phyloP scores from a whole-genome alignment of 2,797 vertebrate genomes.

The Anniella stebbinsi region DNA sequence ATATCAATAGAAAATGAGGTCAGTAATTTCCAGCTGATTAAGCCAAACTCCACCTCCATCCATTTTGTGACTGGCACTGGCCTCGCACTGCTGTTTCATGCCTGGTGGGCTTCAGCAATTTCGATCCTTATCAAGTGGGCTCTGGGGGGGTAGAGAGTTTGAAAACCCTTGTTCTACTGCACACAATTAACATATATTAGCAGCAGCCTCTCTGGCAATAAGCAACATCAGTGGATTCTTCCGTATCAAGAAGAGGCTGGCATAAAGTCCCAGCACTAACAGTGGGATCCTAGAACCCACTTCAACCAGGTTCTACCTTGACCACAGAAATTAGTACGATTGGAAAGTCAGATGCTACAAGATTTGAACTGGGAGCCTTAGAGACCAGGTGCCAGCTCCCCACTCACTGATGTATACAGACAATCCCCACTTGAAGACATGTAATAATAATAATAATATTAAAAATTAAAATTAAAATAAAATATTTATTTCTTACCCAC shows the following conservation, averaged over 20 bases:
- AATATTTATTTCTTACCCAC: no score
- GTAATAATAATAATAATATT: no score
- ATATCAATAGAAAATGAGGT: no score
- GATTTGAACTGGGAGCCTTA: not conserved
- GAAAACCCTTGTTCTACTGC: not conserved
- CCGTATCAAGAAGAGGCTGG: not conserved
- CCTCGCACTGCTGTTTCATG: no score
- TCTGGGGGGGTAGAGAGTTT: no score
- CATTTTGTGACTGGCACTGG: no score
- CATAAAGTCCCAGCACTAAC: not conserved
- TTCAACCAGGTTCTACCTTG: not conserved
- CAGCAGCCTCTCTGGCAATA: not conserved
- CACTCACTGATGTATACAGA: not conserved
- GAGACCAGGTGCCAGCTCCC: not conserved
- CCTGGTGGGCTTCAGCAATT: no score
- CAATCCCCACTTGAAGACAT: not conserved
- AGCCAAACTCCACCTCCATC: no score
- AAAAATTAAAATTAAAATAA: no score
- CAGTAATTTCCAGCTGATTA: no score
- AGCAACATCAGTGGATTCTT: not conserved
- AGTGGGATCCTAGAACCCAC: not conserved
- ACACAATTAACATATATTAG: not conserved
- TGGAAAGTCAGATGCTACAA: not conserved
- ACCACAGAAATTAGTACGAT: not conserved
- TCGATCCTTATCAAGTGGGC: no score